Base-by-base conservation (phyloP, 1,140 invertebrate genomes). In the Ladona fulva region DNA sequence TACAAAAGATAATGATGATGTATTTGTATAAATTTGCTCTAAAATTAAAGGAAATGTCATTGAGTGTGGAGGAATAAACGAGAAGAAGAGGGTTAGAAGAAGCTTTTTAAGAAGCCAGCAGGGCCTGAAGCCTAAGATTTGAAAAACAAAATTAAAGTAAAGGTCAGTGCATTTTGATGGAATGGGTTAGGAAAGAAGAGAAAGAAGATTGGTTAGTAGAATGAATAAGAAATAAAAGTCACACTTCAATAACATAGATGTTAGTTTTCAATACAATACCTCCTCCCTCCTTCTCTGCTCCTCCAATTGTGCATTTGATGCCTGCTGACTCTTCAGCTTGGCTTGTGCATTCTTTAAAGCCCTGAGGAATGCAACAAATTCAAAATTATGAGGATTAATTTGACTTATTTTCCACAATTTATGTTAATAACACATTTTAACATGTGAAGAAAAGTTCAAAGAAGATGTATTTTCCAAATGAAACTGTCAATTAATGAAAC, bases 321-420 rank as follows among this genome's bases (percentile, higher is more conserved):
- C 91, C 42, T 76, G 76, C 86, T 92, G 92, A 85, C 92, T 91
- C 87, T 91, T 91, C 83, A 94, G 85, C 88, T 94, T 94, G 83
- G 90, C 90, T 91, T 95, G 94, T 90, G 91, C 92, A 86, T 93
- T 92, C 87, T 94, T 94, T 82, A 96, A 87, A 86, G 93, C 91
- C 85, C 94, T 96, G 85, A 73, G 88, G 89, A 78, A 76, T 42
- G n/a, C n/a, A n/a, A n/a, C n/a, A n/a, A n/a, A n/a, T n/a, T n/a
- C n/a, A n/a, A n/a, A n/a, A n/a, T n/a, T n/a, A n/a, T n/a, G n/a
- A n/a, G n/a, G n/a, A n/a, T n/a, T n/a, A n/a, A n/a, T n/a, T n/a
- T n/a, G n/a, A n/a, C n/a, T n/a, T n/a, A n/a, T n/a, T n/a, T n/a
- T n/a, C n/a, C n/a, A n/a, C n/a, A n/a, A n/a, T n/a, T n/a, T n/a